phyloP scores from a whole-genome alignment of 2,888 invertebrate species.

The Tholera decimalis region DNA sequence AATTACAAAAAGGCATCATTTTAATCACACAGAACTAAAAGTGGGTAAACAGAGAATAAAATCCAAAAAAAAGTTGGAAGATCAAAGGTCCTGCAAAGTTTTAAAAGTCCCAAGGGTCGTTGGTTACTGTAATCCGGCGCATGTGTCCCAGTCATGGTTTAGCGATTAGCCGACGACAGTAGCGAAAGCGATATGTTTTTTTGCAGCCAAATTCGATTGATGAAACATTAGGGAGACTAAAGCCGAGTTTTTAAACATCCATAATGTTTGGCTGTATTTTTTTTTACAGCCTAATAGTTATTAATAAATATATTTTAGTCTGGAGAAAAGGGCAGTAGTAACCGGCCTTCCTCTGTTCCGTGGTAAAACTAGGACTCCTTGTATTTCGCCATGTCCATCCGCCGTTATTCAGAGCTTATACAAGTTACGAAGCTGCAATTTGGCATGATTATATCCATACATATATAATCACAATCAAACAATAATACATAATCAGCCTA shows the following conservation, averaged over 20 bases:
- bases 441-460: too few relatives aligned
- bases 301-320: background rate
- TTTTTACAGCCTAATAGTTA: too few relatives aligned
- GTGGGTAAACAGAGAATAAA: constrained; percentile 42
- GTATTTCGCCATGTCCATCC: too few relatives aligned
- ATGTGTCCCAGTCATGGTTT: constrained; percentile 70
- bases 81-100: constrained; percentile 54
- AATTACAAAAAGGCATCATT: constrained; percentile 20
- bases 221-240: constrained; percentile 51
- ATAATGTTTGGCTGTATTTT: background rate
- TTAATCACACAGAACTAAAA: constrained; percentile 26
- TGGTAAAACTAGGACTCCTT: too few relatives aligned
- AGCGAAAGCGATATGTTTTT: constrained; percentile 72
- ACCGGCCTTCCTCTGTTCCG: too few relatives aligned
- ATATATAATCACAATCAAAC: too few relatives aligned
- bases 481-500: too few relatives aligned
- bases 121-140: constrained; percentile 65
- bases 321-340: background rate
- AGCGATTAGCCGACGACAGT: constrained; percentile 65
- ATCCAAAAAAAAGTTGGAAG: constrained; percentile 38
- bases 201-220: constrained; percentile 73
- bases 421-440: too few relatives aligned
- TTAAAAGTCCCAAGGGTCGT: constrained; percentile 61
- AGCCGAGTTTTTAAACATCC: background rate
- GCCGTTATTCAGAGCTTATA: too few relatives aligned